phyloP scores from a whole-genome alignment of 2,888 invertebrate species.

The Ormyrus nitidulus region DNA sequence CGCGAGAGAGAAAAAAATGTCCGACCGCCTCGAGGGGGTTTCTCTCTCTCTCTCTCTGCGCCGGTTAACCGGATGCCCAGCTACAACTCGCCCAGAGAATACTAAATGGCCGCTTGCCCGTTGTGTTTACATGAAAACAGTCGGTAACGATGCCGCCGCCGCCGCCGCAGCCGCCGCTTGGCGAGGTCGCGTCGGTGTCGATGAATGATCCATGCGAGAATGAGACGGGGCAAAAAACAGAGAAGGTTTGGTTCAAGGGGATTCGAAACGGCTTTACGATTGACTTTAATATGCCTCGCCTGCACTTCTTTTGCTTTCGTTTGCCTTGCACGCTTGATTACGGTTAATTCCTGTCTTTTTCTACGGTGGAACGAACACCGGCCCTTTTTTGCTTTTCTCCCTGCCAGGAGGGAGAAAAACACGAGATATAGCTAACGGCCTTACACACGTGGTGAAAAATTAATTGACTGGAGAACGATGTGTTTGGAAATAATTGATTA shows the following conservation, averaged over 20 bases:
- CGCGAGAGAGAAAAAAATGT: conserved; percentile 55
- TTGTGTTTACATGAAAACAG: conserved; percentile 67
- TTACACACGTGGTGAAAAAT: background rate
- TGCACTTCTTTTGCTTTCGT: conserved; percentile 41
- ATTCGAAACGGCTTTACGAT: conserved; percentile 54
- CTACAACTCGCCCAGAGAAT: conserved; percentile 67
- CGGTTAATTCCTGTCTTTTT: conserved; percentile 51
- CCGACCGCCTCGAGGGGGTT: conserved; percentile 39
- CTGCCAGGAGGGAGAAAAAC: background rate
- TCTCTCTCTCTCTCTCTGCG: conserved; percentile 57
- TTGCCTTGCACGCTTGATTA: conserved; percentile 51
- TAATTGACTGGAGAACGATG: conserved; percentile 22
- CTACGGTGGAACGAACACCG: conserved; percentile 37
- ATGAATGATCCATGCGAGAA: conserved; percentile 51
- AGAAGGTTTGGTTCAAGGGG: conserved; percentile 49
- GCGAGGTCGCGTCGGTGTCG: conserved; percentile 42
- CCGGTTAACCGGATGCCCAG: conserved; percentile 72
- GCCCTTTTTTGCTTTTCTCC: conserved; percentile 12
- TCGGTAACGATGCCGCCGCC: conserved; percentile 59
- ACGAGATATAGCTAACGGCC: background rate
- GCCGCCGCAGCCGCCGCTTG: background rate
- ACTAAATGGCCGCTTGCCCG: conserved; percentile 67
- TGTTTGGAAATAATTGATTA: background rate
- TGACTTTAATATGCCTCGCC: conserved; percentile 41
- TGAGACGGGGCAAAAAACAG: conserved; percentile 46